Evolutionary conservation across 2,888 invertebrate species (phyloP).

Genomic region (Orgyia antiqua): DNA sequence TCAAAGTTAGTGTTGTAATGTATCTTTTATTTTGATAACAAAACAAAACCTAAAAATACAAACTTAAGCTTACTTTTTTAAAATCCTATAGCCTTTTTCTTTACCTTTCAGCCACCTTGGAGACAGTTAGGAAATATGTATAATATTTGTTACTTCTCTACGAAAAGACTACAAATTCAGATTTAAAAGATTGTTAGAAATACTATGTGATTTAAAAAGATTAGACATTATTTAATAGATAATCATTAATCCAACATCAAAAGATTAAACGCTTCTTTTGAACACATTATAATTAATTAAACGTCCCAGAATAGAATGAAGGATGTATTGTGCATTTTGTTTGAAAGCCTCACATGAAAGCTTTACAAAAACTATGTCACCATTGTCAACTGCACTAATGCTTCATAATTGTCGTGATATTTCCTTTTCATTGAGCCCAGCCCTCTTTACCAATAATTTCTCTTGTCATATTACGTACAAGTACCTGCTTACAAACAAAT

Average conservation of each 20-base stretch:
- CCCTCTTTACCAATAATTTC: slow-evolving; percentile 56
- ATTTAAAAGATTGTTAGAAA: no score
- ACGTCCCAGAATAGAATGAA: slow-evolving; percentile 34
- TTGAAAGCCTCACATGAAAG: slow-evolving; percentile 44
- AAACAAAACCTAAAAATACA: no score
- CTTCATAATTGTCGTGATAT: slow-evolving; percentile 67
- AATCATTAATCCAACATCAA: slow-evolving; percentile 24
- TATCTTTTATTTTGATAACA: no score
- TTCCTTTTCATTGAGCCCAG: slow-evolving; percentile 61
- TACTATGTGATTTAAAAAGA: no score
- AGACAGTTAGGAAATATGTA: no score
- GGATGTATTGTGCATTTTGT: slow-evolving; percentile 43
- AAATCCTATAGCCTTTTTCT: no score
- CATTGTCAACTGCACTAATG: slow-evolving; percentile 57
- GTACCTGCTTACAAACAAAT: slow-evolving; percentile 34
- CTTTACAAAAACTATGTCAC: slow-evolving; percentile 58
- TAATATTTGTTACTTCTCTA: no score
- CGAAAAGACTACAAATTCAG: no score
- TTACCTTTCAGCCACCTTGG: no score
- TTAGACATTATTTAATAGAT: slow-evolving; percentile 10
- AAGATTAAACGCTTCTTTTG: slow-evolving; percentile 22
- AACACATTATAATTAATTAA: slow-evolving; percentile 46
- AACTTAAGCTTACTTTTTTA: no score
- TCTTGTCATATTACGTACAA: slow-evolving; percentile 54
- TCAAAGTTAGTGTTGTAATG: no score